Percentiles rank a stretch among this genome's conserved stretches.
Conservation (phyloP, 2,797 vertebrate genomes). For the Tangara arthus region DNA sequence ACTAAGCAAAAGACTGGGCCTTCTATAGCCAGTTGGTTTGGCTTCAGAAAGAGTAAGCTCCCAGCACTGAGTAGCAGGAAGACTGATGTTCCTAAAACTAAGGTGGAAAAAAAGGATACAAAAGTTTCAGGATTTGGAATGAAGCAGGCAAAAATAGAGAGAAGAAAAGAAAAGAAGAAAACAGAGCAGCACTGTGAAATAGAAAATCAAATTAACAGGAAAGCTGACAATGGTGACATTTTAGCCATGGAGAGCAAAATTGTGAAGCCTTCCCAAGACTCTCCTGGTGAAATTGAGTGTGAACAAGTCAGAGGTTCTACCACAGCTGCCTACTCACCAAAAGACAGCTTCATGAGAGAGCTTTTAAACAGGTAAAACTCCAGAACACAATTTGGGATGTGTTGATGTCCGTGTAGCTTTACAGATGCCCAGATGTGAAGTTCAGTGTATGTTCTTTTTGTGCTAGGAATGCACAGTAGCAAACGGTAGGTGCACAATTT, state of each 20-base stretch:
- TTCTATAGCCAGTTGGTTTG: constrained; percentile 92
- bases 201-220: constrained; percentile 72
- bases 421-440: neutral
- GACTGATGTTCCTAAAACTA: constrained; percentile 79
- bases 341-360: constrained; percentile 87
- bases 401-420: neutral
- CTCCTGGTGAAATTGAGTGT: neutral
- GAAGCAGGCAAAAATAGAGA: constrained; percentile 84
- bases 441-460: neutral
- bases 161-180: constrained; percentile 88
- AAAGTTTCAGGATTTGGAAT: constrained; percentile 84
- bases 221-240: constrained; percentile 64
- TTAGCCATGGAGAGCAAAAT: constrained; percentile 36
- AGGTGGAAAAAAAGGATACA: constrained; percentile 86
- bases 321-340: constrained; percentile 73
- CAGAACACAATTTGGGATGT: neutral
- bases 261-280: constrained; percentile 23
- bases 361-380: constrained; percentile 84
- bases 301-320: constrained; percentile 49
- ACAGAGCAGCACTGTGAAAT: constrained; percentile 75
- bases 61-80: constrained; percentile 85
- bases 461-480: neutral
- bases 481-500: neutral
- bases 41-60: constrained; percentile 88
- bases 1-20: constrained; percentile 82